Conservation (phyloP, 2,888 invertebrate species). For the Chrysina gloriosa region DNA sequence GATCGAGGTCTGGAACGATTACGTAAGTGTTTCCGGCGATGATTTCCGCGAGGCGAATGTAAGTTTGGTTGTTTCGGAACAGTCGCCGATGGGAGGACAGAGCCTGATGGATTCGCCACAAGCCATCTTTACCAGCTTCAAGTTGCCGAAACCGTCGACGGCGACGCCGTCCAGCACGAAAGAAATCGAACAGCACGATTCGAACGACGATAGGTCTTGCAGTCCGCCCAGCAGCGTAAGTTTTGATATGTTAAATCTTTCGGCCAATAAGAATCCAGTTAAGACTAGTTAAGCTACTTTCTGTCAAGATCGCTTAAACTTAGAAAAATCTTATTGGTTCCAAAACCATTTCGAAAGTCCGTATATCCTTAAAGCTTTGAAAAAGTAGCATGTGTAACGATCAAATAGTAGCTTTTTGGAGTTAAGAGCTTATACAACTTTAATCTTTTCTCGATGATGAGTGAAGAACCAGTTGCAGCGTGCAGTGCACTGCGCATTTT, state of each 20-base stretch:
- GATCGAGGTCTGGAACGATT: conserved; percentile 90
- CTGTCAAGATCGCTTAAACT: too few species aligned
- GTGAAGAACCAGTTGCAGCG: too few species aligned
- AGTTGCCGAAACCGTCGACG: conserved; percentile 78
- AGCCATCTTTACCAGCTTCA: conserved; percentile 94
- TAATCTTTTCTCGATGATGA: too few species aligned
- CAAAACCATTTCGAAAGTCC: too few species aligned
- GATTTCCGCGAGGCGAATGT: not conserved
- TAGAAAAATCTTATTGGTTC: too few species aligned
- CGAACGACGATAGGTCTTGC: conserved; percentile 61
- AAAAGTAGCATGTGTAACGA: too few species aligned
- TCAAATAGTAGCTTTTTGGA: too few species aligned
- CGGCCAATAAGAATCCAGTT: not conserved
- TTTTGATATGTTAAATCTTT: conserved; percentile 49
- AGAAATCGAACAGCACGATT: conserved; percentile 60
- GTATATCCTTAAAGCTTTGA: too few species aligned
- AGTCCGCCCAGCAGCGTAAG: conserved; percentile 62
- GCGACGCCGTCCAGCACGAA: conserved; percentile 57
- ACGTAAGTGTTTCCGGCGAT: conserved; percentile 69
- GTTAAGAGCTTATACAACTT: too few species aligned
- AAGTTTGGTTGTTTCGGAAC: not conserved
- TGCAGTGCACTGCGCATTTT: too few species aligned
- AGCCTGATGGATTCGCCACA: conserved; percentile 77
- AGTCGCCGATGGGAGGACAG: conserved; percentile 61
- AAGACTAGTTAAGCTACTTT: too few species aligned